These are phyloP conservation scores for Canis aureus DNA, from an alignment of 2,113 vertebrate genomes.

Conservation along the genomic window DNA sequence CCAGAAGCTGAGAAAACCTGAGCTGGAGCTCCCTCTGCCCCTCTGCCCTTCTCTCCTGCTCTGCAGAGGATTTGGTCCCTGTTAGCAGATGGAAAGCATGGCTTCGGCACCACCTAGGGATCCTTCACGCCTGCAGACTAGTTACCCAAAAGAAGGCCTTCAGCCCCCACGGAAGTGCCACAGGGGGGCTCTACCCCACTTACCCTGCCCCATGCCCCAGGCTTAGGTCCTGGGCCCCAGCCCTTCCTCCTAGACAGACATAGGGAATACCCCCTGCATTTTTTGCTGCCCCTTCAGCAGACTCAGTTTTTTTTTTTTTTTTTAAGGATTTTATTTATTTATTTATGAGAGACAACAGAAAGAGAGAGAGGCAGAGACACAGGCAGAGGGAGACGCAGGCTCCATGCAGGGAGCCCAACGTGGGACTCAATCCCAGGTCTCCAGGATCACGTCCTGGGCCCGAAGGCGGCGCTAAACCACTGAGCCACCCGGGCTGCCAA, in stretches of 20 bases:
- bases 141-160: not conserved
- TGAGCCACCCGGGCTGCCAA: too few species aligned
- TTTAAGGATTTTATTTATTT: too few species aligned
- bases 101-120: not conserved
- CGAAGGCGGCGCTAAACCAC: too few species aligned
- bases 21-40: not conserved
- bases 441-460: too few species aligned
- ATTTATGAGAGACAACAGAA: too few species aligned
- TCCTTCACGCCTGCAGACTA: not conserved
- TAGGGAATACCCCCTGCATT: not conserved
- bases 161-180: not conserved
- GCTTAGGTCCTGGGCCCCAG: not conserved
- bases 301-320: not conserved
- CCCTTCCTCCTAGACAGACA: not conserved
- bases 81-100: not conserved
- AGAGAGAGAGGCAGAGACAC: too few species aligned
- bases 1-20: not conserved
- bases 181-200: too few species aligned
- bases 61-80: rapidly evolving
- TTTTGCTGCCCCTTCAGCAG: not conserved
- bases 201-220: not conserved
- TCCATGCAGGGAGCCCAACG: too few species aligned
- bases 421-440: too few species aligned
- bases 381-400: too few species aligned
- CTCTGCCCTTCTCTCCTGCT: not conserved